Conservation (phyloP, 2,888 invertebrate species). For the Toxonevra muliebris region DNA sequence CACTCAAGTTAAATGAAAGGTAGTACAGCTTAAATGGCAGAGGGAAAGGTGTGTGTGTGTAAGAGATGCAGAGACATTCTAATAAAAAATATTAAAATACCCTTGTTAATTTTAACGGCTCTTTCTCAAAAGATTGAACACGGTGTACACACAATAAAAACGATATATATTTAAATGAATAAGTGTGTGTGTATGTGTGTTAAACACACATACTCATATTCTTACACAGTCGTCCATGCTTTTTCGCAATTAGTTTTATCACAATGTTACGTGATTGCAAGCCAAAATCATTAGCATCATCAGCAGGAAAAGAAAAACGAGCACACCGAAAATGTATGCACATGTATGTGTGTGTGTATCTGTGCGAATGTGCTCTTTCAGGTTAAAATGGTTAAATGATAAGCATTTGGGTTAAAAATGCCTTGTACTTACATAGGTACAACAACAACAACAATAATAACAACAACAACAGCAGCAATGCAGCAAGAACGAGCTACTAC, state of each 20-base stretch:
- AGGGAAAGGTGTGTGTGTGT: neutral
- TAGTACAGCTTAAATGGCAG: too few relatives aligned
- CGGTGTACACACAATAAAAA: neutral
- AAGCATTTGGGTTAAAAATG: constrained; percentile 1
- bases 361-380: neutral
- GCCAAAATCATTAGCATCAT: constrained; percentile 5
- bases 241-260: neutral
- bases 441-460: neutral
- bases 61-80: neutral
- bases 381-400: constrained; percentile 7
- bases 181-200: neutral
- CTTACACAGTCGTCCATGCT: neutral
- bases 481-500: too few relatives aligned
- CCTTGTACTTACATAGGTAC: neutral
- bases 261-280: constrained; percentile 4
- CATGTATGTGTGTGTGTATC: neutral
- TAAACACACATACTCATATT: too few relatives aligned
- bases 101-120: constrained; percentile 4
- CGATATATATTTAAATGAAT: neutral
- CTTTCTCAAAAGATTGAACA: neutral
- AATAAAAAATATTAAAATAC: neutral
- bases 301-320: neutral
- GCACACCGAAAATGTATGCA: neutral
- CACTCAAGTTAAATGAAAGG: too few relatives aligned
- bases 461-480: too few relatives aligned